Conservation (phyloP, 2,888 invertebrate genomes). For the Furcula furcula region DNA sequence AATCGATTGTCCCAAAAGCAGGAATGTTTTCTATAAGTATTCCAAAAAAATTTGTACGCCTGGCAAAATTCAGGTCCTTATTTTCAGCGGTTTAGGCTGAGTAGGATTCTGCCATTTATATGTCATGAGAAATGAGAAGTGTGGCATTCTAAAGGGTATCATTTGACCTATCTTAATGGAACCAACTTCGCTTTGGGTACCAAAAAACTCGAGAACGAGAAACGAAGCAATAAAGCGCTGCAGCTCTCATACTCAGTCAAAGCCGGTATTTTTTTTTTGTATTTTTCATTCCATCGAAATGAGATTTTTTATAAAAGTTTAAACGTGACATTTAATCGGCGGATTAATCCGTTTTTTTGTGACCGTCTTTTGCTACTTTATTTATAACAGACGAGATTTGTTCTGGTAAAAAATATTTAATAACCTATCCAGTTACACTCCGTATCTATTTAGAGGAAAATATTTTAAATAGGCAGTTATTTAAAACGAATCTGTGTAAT, state of each 20-base stretch:
- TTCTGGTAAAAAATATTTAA: not conserved
- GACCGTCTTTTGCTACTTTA: not conserved
- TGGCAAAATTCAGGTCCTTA: no score
- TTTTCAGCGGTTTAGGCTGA: no score
- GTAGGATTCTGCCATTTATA: no score
- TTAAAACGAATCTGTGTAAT: no score
- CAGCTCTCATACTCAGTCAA: constrained; percentile 10
- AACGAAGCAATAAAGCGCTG: constrained; percentile 40
- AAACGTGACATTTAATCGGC: constrained; percentile 13
- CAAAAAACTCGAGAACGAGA: constrained; percentile 47
- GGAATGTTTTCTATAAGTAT: no score
- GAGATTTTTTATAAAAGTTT: constrained; percentile 15
- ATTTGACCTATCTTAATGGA: constrained; percentile 66
- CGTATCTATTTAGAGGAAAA: no score
- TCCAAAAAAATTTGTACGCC: no score
- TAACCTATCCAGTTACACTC: not conserved
- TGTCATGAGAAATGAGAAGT: constrained; percentile 28
- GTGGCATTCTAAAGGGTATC: constrained; percentile 48
- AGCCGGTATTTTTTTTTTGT: constrained; percentile 11
- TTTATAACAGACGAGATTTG: not conserved
- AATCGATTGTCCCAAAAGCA: no score
- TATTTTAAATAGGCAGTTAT: no score
- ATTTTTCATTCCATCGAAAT: constrained; percentile 18
- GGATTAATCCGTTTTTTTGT: constrained; percentile 9
- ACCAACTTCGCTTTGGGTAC: constrained; percentile 49